Conservation (phyloP, 2,888 invertebrate species). For the Lymantria monacha region DNA sequence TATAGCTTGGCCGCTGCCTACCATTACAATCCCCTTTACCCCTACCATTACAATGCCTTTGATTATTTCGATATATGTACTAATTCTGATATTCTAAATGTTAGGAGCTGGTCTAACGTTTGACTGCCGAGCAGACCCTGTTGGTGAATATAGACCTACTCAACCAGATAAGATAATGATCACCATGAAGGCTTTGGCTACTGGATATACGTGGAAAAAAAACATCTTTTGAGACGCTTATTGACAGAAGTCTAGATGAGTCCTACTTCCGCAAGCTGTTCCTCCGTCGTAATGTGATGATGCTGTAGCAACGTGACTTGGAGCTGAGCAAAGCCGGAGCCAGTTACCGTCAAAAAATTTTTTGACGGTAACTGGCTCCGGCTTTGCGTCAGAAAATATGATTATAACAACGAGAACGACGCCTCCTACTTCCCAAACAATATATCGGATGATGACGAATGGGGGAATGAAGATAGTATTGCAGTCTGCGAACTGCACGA, state of each 20-base stretch:
- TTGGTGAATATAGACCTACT: constrained; percentile 66
- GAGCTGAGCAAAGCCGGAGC: constrained; percentile 41
- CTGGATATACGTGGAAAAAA: constrained; percentile 77
- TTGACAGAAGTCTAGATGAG: constrained; percentile 74
- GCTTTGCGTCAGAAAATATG: constrained; percentile 56
- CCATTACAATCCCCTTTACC: too few species aligned
- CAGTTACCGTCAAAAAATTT: constrained; percentile 57
- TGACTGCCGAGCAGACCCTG: too few species aligned
- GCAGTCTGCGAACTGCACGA: constrained; percentile 62
- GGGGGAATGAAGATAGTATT: constrained; percentile 66
- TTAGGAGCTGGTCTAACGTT: too few species aligned
- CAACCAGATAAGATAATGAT: constrained; percentile 75
- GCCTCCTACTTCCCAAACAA: constrained; percentile 71
- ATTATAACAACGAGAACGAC: constrained; percentile 77
- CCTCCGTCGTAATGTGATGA: constrained; percentile 57
- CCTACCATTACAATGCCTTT: too few species aligned
- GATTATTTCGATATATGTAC: too few species aligned
- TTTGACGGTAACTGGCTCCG: constrained; percentile 57
- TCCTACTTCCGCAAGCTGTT: constrained; percentile 71
- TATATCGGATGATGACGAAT: constrained; percentile 65
- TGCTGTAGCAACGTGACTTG: constrained; percentile 52
- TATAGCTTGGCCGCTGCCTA: too few species aligned
- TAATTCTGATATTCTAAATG: too few species aligned
- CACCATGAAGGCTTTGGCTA: constrained; percentile 72
- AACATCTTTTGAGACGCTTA: constrained; percentile 71